Base-by-base conservation (phyloP, 23 tunicate genomes). In the Aplidium turbinatum region DNA sequence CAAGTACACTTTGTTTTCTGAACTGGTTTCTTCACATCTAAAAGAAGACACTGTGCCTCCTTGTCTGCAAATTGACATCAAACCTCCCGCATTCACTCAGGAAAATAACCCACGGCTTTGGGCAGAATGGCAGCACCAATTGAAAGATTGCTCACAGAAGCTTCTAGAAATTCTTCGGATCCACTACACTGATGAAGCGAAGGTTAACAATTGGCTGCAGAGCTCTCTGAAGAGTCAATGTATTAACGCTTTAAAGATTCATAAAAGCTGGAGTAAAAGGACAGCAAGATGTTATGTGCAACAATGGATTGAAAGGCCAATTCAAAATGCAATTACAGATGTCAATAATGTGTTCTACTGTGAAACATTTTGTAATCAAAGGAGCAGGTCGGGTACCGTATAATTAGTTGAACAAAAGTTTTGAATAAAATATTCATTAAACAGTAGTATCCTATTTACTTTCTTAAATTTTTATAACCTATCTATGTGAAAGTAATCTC, bases 41-140 rank as follows among this genome's bases (percentile, higher is more conserved):
- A 61, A 57, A 18, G 65, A 68, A 1, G 65, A 53, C 1, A 69
- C 48, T 18, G 29, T 85, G 1, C 91, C 91, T 47, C 91, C 91
- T 31, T 78, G 83, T 33, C 63, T 85, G 4, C 63, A 67, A 16
- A 76, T 85, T 32, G 31, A 68, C 13, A 54, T 85, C 4, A 47
- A 56, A 0, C 78, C 83, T 18, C 91, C 91, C 24, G 83, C 78
- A 0, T 57, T 57, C 25, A 23, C 47, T 3, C 22, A 47, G 20
- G 40, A n/a, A 3, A 50, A 65, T 21, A 7, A 18, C 22, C 7
- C 71, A 20, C 35, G 22, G 7, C 18, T 60, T 2, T 33, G 81
- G 70, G 19, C n/a, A 1, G 78, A 77, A 29, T 85, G 91, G 91
- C 35, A 66, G 31, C 32, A 33, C 7, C 84, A 85, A 11, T 33